Evolutionary conservation across 2,888 invertebrate genomes (phyloP), one percentile per base, ranked within the genome.

Genomic region (Schizotus pectinicornis): DNA sequence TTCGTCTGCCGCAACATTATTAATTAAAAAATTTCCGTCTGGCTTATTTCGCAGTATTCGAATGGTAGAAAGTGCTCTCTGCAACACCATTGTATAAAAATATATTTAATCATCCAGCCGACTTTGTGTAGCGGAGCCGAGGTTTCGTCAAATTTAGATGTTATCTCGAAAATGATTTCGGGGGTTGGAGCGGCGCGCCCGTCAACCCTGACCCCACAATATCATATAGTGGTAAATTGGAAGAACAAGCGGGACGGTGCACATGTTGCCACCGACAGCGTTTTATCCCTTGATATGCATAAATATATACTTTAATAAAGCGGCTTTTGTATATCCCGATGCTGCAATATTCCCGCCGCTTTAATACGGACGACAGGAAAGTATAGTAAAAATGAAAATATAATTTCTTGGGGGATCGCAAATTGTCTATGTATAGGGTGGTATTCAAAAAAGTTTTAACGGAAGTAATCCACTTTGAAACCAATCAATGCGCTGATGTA

Each of bases 231-330:
- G 56, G 56, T 56, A 57, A 52, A 53, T 35, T 49, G 49, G 32
- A 50, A 33, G 37, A 54, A 46, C 46, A 47, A 46, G 13, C 33
- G 46, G 45, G 36, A 14, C 31, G 31, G 58, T 54, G 38, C 64
- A 64, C 59, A 64, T 64, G 64, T 62, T 55, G 56, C 56, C 63
- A 56, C 58, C 59, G 52, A 54, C 56, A 52, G 49, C 42, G 59
- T 53, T 62, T 62, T 46, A 59, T 64, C 61, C 64, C 61, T 51
- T 47, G 55, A 64, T 62, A 62, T 64, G 61, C 64, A 62, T 64
- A 62, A 60, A 64, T 59, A 55, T 58, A 51, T 60, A 57, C 38
- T 59, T 59, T 58, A 59, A 59, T 59, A 59, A 59, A 59, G 48
- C 49, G 22, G 41, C 53, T 53, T 58, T 58, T 53, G 48, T 57